Percentiles rank a stretch among this genome's conserved stretches.
Conservation (phyloP, 1,140 invertebrate species). For the Brachionus rubens region DNA sequence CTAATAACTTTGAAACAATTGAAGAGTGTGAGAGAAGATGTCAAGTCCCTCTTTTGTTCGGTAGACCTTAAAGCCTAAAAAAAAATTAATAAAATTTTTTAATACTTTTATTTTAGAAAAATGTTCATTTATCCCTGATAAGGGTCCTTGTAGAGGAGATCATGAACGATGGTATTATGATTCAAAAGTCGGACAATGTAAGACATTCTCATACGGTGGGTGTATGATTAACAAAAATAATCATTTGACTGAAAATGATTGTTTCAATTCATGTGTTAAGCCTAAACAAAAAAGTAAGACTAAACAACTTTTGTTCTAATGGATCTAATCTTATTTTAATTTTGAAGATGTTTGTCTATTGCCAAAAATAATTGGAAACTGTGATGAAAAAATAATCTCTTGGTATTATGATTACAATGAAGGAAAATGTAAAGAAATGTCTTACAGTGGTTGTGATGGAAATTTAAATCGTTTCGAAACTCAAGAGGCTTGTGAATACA, state of each 20-base stretch:
- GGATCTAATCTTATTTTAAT: not conserved
- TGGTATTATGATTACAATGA: constrained; percentile 41
- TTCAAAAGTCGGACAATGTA: constrained; percentile 75
- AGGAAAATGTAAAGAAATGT: constrained; percentile 12
- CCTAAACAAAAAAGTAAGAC: constrained; percentile 33
- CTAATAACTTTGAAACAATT: constrained; percentile 81
- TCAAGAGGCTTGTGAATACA: constrained; percentile 68
- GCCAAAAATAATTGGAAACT: constrained; percentile 44
- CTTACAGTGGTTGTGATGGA: constrained; percentile 64
- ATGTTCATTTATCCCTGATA: constrained; percentile 72
- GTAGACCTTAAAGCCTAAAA: constrained; percentile 49
- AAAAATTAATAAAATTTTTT: not conserved
- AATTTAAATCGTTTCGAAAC: constrained; percentile 85
- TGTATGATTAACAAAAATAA: constrained; percentile 80
- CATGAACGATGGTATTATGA: constrained; percentile 81
- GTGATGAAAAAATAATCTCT: constrained; percentile 47
- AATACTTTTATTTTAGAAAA: constrained; percentile 66
- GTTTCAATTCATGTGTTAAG: constrained; percentile 70
- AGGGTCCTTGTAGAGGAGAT: constrained; percentile 70
- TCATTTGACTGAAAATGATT: constrained; percentile 37
- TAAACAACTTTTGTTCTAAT: no score
- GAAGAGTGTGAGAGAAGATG: constrained; percentile 68
- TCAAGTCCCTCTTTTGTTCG: not conserved
- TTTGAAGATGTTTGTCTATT: constrained; percentile 65
- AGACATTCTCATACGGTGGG: constrained; percentile 89